Base-by-base conservation (phyloP, 2,888 invertebrate genomes). In the Eilema griseolum region DNA sequence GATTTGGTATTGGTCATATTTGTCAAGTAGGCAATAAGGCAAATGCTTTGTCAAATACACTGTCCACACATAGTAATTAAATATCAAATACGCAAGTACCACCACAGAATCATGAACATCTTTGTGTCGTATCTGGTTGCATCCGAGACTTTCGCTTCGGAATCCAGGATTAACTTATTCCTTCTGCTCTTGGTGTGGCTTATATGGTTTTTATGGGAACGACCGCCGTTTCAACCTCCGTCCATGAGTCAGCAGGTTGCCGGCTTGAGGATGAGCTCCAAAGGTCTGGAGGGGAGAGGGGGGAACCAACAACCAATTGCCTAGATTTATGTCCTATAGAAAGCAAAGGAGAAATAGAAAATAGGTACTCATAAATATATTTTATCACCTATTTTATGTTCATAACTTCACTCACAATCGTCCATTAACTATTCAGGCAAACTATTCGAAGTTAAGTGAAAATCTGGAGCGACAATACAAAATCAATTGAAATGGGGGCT, bases 401-500 rank as follows among this genome's bases (percentile, higher is more conserved):
- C 28, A 14, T 33, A 26, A n/a, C 26, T 61, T 61, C 8, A 61
- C 16, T n/a, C n/a, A 26, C 26, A 59, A 59, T 59, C 20, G 26
- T 59, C 59, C 20, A 59, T 59, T 26, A 16, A 26, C 59, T 20
- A 59, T 59, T 59, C 74, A 67, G 26, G 26, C 59, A 23, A 72
- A 61, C 61, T 61, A 31, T 28, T 33, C n/a, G 23, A n/a, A 61
- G 16, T 59, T 61, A 37, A 37, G 33, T 33, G 23, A 61, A 61
- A 33, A 61, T 61, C 59, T 26, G n/a, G 23, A 61, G 33, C 23
- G 23, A 33, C 61, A 37, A 62, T 60, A 16, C 69, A 65, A 75
- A 80, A 77, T 73, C 70, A 71, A 66, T 46, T 46, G 60, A 66
- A 66, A 60, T 73, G 78, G 62, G 0, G 12, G 14, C 71, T 72